Evolutionary conservation across 2,113 vertebrate species (phyloP).

Genomic region (Corythoichthys haematopterus): DNA sequence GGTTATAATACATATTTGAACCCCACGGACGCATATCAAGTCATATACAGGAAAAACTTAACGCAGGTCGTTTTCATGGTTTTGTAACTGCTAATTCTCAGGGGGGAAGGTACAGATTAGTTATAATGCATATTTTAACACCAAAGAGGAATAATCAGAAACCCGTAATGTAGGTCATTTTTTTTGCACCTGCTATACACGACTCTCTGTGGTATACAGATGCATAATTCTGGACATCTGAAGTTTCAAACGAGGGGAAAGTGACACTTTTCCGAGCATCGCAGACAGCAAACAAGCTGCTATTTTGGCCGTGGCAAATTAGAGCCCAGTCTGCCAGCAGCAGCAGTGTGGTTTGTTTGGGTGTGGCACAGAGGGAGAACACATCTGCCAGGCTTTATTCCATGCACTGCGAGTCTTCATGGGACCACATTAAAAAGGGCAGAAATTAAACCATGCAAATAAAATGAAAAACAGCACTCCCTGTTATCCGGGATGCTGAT

Average conservation of each 20-base stretch:
- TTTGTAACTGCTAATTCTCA: background rate
- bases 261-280: background rate
- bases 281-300: constrained; percentile 14
- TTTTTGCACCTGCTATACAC: background rate
- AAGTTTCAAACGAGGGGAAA: background rate
- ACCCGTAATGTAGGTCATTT: background rate
- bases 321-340: constrained; percentile 59
- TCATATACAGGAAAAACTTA: background rate
- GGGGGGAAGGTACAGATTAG: background rate
- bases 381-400: constrained; percentile 68
- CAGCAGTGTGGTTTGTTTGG: constrained; percentile 62
- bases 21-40: background rate
- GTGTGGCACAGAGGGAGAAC: constrained; percentile 65
- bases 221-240: background rate
- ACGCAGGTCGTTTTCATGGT: background rate
- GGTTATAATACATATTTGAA: background rate
- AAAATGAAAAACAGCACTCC: background rate
- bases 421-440: constrained; percentile 5
- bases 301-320: constrained; percentile 56
- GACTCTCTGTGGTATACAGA: background rate
- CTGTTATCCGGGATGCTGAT: background rate
- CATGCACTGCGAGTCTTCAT: constrained; percentile 20
- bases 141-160: background rate
- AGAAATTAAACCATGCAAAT: background rate
- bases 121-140: background rate